A percentile compares a stretch with the other conserved stretches of the same genome.
Evolutionary conservation across 1,140 invertebrate genomes (phyloP).

Genomic region (Drosophila pallidifrons): DNA sequence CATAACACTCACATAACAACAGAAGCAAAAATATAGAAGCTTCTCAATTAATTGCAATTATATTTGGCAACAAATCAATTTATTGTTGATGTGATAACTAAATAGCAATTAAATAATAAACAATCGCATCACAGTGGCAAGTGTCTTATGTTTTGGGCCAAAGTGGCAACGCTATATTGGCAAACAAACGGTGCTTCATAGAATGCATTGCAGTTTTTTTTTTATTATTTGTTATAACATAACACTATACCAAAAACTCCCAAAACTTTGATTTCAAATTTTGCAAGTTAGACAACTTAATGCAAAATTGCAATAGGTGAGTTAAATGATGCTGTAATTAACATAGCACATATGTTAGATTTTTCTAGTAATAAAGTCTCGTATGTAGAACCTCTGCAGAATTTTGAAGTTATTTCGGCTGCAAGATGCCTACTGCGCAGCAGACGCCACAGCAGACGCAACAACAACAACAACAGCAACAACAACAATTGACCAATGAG

Average conservation of each 20-base stretch:
- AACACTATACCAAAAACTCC: constrained; percentile 24
- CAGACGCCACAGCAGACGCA: constrained; percentile 35
- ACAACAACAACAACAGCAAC: constrained; percentile 2
- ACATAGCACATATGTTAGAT: constrained; percentile 1
- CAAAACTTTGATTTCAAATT: constrained; percentile 24
- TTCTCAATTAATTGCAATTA: constrained; percentile 8
- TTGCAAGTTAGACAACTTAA: not conserved
- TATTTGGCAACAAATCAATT: constrained; percentile 17
- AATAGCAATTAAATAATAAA: not conserved
- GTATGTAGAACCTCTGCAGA: not conserved
- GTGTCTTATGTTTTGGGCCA: not conserved
- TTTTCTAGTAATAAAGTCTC: not conserved
- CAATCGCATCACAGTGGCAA: not conserved
- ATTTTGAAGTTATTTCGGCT: constrained; percentile 9
- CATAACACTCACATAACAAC: too few species aligned
- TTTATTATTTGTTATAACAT: constrained; percentile 32
- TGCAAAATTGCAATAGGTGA: constrained; percentile 6
- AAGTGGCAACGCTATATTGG: constrained; percentile 30
- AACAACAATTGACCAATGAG: constrained; percentile 32
- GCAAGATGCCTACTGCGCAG: constrained; percentile 65
- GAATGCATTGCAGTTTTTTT: constrained; percentile 41
- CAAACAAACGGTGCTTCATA: constrained; percentile 43
- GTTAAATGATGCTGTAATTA: not conserved
- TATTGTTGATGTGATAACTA: not conserved
- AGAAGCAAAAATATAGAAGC: too few species aligned